Conservation (phyloP, 1,140 invertebrate species). For the Bombus fervidus region DNA sequence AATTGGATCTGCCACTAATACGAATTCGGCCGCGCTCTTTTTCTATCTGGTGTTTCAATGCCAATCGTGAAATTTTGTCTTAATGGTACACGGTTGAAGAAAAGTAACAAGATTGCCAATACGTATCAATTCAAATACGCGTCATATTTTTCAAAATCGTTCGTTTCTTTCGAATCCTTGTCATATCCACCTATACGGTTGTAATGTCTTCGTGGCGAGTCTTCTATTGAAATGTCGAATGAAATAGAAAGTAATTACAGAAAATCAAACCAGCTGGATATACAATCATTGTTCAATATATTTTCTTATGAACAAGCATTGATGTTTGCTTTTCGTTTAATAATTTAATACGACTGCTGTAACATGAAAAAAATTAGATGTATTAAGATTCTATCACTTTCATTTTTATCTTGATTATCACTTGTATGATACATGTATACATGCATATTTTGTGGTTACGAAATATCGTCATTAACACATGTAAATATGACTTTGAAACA, state of each 20-base stretch:
- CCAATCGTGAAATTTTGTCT: background rate
- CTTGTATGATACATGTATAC: background rate
- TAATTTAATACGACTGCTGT: background rate
- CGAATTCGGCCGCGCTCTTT: conserved; percentile 31
- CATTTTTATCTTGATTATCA: background rate
- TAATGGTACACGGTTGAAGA: background rate
- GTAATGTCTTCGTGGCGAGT: too few species aligned
- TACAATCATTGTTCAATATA: too few species aligned
- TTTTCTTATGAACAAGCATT: too few species aligned
- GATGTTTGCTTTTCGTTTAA: background rate
- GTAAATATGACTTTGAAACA: background rate
- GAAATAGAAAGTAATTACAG: background rate
- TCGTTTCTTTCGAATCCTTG: background rate
- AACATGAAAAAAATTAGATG: background rate
- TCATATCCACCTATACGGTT: background rate
- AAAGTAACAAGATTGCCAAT: background rate
- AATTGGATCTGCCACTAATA: conserved; percentile 43
- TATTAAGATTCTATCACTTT: background rate
- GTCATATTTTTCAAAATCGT: background rate
- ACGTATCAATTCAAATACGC: background rate
- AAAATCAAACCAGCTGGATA: too few species aligned
- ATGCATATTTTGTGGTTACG: too few species aligned
- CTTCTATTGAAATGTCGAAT: background rate
- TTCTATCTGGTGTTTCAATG: conserved; percentile 17
- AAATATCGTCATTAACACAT: too few species aligned